Conservation (phyloP, 2,797 vertebrate species). For the Staurois parvus region DNA sequence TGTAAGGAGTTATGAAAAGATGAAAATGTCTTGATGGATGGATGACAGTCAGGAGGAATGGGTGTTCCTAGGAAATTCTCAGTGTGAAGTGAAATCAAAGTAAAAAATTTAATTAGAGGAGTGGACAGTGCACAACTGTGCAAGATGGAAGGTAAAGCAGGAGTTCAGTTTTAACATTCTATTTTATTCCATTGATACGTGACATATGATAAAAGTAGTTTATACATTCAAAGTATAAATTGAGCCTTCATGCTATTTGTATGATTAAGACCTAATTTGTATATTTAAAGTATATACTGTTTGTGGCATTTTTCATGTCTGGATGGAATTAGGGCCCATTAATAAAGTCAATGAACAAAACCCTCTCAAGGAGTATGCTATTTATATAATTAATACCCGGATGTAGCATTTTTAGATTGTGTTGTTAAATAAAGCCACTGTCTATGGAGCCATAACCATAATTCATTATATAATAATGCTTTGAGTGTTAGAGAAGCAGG, state of each 20-base stretch:
- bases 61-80: too few relatives aligned
- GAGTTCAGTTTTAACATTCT: too few relatives aligned
- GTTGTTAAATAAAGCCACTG: slow-evolving; percentile 55
- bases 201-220: neutral
- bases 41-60: too few relatives aligned
- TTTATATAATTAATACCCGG: slow-evolving; percentile 56
- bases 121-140: too few relatives aligned
- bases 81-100: too few relatives aligned
- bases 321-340: slow-evolving; percentile 32
- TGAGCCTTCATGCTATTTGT: neutral
- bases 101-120: too few relatives aligned
- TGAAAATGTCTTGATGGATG: too few relatives aligned
- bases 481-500: slow-evolving; percentile 46
- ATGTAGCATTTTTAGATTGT: slow-evolving; percentile 54
- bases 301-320: slow-evolving; percentile 27
- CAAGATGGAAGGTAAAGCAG: too few relatives aligned
- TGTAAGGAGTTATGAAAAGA: too few relatives aligned
- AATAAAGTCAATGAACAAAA: slow-evolving; percentile 16
- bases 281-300: neutral
- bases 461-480: slow-evolving; percentile 58
- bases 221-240: neutral
- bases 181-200: neutral
- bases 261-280: neutral
- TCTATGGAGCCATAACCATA: slow-evolving; percentile 53
- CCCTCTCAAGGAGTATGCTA: slow-evolving; percentile 34